phyloP scores from a whole-genome alignment of 1,140 invertebrate genomes.

The Ditylenchus dipsaci region DNA sequence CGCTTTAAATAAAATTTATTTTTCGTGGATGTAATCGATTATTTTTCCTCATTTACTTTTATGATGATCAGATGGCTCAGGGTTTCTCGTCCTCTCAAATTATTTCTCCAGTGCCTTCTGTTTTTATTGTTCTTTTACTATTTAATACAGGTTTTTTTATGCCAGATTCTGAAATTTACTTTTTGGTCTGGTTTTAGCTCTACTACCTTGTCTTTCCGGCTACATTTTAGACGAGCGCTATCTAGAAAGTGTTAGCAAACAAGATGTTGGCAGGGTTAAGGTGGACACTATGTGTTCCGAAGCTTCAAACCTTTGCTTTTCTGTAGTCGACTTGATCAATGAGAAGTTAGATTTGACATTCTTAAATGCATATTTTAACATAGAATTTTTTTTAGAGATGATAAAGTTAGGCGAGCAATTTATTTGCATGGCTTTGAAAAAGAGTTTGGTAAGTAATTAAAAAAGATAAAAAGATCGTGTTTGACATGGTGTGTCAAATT shows the following conservation, averaged over 20 bases:
- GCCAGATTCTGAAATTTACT: too few species aligned
- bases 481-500: too few species aligned
- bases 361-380: neutral
- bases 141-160: too few species aligned
- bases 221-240: neutral
- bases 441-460: constrained; percentile 6
- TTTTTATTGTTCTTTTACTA: too few species aligned
- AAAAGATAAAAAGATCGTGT: too few species aligned
- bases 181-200: neutral
- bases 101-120: too few species aligned
- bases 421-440: constrained; percentile 7
- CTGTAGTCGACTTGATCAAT: constrained; percentile 8
- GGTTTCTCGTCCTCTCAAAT: too few species aligned
- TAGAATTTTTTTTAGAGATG: neutral
- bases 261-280: neutral
- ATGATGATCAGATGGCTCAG: too few species aligned
- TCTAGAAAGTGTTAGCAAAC: neutral
- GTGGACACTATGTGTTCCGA: constrained; percentile 3
- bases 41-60: too few species aligned
- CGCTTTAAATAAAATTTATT: too few species aligned
- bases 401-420: neutral
- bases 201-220: neutral
- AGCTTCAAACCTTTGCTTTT: neutral
- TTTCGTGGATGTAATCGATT: too few species aligned
- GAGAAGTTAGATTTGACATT: neutral